These are phyloP conservation scores for Sebastes hubbsi DNA, from an alignment of 2,797 vertebrate genomes.

Conservation along the genomic window DNA sequence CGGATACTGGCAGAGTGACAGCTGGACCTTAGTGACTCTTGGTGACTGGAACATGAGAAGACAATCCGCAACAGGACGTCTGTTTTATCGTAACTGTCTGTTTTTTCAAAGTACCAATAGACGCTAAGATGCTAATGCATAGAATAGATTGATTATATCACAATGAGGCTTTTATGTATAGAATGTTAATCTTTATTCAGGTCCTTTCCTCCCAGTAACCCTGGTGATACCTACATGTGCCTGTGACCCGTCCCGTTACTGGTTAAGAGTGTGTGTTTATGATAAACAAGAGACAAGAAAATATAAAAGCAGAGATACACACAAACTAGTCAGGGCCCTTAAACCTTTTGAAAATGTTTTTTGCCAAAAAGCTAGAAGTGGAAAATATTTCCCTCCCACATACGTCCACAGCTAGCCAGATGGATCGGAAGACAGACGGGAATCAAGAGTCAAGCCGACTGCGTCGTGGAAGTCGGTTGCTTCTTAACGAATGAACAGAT, in stretches of 20 bases:
- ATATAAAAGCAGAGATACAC: not conserved
- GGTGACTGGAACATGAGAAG: constrained; percentile 22
- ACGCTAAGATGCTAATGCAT: constrained; percentile 20
- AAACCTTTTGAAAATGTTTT: constrained; percentile 4
- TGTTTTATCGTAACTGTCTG: constrained; percentile 25
- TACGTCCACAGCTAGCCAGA: constrained; percentile 5
- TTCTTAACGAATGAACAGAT: constrained; percentile 26
- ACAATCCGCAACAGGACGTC: constrained; percentile 31
- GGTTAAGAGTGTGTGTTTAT: not conserved
- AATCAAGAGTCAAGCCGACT: constrained; percentile 20
- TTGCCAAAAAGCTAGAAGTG: constrained; percentile 45
- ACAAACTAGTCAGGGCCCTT: constrained; percentile 26
- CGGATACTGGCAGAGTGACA: not conserved
- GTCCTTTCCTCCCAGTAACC: constrained; percentile 57
- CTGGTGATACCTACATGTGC: constrained; percentile 70
- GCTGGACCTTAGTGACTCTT: constrained; percentile 22
- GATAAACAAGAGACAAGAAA: not conserved
- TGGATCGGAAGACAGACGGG: constrained; percentile 1
- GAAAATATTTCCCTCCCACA: constrained; percentile 45
- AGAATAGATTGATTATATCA: constrained; percentile 45
- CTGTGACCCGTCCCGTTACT: constrained; percentile 55
- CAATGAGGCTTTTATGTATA: constrained; percentile 49
- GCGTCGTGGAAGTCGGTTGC: not conserved
- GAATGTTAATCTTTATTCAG: constrained; percentile 61
- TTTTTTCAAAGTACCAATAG: constrained; percentile 26